phyloP scores from a whole-genome alignment of 2,888 invertebrate species.

The Phragmatobia fuliginosa region DNA sequence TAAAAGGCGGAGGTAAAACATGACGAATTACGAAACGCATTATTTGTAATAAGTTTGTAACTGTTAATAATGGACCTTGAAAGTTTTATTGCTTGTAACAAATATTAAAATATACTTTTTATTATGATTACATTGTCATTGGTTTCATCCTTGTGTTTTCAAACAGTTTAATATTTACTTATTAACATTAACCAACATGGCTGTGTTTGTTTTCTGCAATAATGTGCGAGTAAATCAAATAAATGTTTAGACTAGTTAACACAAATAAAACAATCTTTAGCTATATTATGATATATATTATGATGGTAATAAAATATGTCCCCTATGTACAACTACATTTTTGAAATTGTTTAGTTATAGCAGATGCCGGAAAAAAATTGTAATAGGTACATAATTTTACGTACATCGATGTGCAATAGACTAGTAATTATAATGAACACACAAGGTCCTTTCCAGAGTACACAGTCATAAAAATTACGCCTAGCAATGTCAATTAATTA shows the following conservation, averaged over 20 bases:
- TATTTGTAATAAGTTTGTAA: constrained; percentile 81
- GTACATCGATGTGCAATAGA: not conserved
- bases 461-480: not conserved
- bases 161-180: not conserved
- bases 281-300: too few relatives aligned
- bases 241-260: not conserved
- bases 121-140: not conserved
- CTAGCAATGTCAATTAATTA: constrained; percentile 23
- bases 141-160: not conserved
- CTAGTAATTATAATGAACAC: constrained; percentile 4
- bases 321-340: not conserved
- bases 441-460: not conserved
- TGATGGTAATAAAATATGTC: too few relatives aligned
- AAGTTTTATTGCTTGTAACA: constrained; percentile 55
- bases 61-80: constrained; percentile 69
- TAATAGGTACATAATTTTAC: not conserved
- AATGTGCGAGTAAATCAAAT: not conserved
- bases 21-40: constrained; percentile 66
- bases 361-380: not conserved
- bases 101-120: not conserved
- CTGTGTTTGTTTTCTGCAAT: not conserved
- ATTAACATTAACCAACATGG: not conserved
- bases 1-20: constrained; percentile 15
- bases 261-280: too few relatives aligned
- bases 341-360: not conserved